A percentile compares a stretch with the other conserved stretches of the same genome.
Evolutionary conservation across 2,888 invertebrate species (phyloP).

Genomic region (Meghimatium bilineatum): DNA sequence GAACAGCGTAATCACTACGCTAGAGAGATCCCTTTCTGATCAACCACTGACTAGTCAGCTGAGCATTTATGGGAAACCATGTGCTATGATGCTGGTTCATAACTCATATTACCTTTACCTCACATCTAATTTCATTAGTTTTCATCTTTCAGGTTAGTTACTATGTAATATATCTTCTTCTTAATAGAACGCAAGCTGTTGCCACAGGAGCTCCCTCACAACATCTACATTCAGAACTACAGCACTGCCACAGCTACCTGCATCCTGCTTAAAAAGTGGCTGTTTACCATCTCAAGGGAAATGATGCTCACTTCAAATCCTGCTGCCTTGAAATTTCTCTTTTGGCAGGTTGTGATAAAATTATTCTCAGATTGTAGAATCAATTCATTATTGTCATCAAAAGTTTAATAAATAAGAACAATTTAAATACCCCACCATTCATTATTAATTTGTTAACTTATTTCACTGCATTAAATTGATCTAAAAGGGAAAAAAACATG

Average conservation of each 20-base stretch:
- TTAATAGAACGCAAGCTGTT: conserved; percentile 93
- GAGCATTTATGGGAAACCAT: too few relatives aligned
- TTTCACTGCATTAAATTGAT: too few relatives aligned
- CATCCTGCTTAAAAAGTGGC: conserved; percentile 83
- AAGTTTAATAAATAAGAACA: background rate
- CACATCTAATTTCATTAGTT: background rate
- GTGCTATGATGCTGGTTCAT: too few relatives aligned
- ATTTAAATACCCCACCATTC: background rate
- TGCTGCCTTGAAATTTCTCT: conserved; percentile 86
- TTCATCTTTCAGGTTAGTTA: background rate
- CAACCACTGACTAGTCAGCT: too few relatives aligned
- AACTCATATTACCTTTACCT: too few relatives aligned
- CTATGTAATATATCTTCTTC: background rate
- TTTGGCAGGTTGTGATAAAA: conserved; percentile 73
- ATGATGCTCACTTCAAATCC: conserved; percentile 79
- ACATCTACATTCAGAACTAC: conserved; percentile 98
- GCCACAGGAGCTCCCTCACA: conserved; percentile 95
- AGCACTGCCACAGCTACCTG: conserved; percentile 98
- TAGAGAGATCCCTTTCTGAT: too few relatives aligned
- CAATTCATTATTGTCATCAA: background rate
- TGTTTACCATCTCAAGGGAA: conserved; percentile 76
- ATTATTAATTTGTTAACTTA: too few relatives aligned
- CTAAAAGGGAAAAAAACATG: too few relatives aligned
- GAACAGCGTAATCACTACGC: too few relatives aligned
- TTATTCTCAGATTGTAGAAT: background rate